phyloP scores from a whole-genome alignment of 2,797 vertebrate species.

The Galagoides demidoff region DNA sequence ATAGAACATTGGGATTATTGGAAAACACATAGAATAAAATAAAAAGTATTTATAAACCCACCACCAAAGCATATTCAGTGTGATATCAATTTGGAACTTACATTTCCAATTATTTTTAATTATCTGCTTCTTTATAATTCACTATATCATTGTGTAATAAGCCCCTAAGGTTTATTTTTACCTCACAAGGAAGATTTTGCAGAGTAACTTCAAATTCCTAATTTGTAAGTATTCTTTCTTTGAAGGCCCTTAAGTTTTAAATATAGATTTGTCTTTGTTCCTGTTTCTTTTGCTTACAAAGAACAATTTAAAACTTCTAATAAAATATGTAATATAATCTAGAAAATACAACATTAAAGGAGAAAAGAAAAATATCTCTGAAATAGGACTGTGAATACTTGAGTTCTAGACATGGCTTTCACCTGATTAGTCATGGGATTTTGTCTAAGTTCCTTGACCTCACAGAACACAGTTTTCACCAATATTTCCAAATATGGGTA shows the following conservation, averaged over 20 bases:
- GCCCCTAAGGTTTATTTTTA: not conserved
- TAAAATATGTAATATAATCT: constrained; percentile 28
- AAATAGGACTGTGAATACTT: constrained; percentile 4
- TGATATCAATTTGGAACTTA: not conserved
- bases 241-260: not conserved
- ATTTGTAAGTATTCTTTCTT: constrained; percentile 3
- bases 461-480: constrained; percentile 5
- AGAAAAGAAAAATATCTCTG: constrained; percentile 40
- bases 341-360: constrained; percentile 26
- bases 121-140: not conserved
- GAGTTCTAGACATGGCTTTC: not conserved
- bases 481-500: constrained; percentile 22
- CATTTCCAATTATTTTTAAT: not conserved
- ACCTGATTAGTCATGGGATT: constrained; percentile 38
- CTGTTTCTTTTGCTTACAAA: not conserved
- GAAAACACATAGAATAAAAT: not conserved
- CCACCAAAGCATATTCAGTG: not conserved
- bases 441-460: constrained; percentile 25
- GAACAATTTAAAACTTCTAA: constrained; percentile 7
- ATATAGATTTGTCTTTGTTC: not conserved
- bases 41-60: not conserved
- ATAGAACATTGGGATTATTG: not conserved
- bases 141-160: not conserved
- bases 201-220: constrained; percentile 32
- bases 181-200: not conserved